Evolutionary conservation across 2,113 vertebrate genomes (phyloP), one percentile per base, ranked within the genome.

Genomic region (Thamnophis sirtalis): DNA sequence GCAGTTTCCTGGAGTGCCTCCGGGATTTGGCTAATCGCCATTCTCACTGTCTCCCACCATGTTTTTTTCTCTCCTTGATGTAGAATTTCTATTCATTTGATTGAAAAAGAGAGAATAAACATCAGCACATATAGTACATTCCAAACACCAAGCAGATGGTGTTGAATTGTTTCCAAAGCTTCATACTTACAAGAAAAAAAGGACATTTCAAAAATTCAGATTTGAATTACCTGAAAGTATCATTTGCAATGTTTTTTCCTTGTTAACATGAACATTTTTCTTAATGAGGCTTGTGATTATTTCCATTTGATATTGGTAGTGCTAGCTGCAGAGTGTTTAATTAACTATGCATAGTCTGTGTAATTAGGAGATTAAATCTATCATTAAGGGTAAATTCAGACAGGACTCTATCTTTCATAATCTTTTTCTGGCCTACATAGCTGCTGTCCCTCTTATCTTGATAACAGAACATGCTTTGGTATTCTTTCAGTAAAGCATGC

Each of bases 291-390:
- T 60, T 88, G 60, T 84, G 48, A 53, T 26, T 58, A 13, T 84
- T 56, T 53, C 56, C 58, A 68, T 86, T 92, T 89, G 84, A 54
- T 85, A 86, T 68, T 50, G 9, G 68, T 92, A 89, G 49, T 87
- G 43, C 68, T 93, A 73, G 50, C 50, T 55, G 53, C 53, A 80
- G 43, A 21, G 60, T 56, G 51, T 88, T 92, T 92, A 91, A 91
- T 91, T 91, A 68, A 68, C 90, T 91, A 56, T 88, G 68, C 22
- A 49, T 28, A 88, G 86, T 9, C 19, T 84, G n/a, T 84, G 63
- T 92, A 84, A 88, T 88, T 88, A 84, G 63, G 19, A 88, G 63
- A 73, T 91, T 87, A 92, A 92, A 92, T 92, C 60, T 87, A 22
- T 58, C 87, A 89, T 88, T 84, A 88, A 92, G 51, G 38, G 43